phyloP scores from a whole-genome alignment of 2,888 invertebrate species.

The Oscheius myriophilus region DNA sequence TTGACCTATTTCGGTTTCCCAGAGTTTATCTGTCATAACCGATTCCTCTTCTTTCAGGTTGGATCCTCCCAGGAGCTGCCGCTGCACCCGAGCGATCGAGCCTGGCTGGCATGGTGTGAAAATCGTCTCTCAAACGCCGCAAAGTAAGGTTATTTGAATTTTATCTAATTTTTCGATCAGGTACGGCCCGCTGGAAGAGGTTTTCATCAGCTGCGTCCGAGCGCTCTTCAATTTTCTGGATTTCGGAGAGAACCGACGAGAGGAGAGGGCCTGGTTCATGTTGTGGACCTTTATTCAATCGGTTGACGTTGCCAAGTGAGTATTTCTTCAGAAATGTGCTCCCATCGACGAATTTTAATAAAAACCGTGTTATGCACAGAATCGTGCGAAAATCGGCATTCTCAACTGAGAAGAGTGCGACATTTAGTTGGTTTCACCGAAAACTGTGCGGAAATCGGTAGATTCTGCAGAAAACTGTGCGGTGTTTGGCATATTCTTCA shows the following conservation, averaged over 20 bases:
- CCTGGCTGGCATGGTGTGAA: conserved; percentile 15
- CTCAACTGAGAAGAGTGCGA: too few species aligned
- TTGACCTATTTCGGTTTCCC: too few species aligned
- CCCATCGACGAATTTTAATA: too few species aligned
- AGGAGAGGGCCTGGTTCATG: conserved; percentile 1
- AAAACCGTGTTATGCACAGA: too few species aligned
- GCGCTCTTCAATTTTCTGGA: conserved; percentile 14
- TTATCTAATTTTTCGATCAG: neutral
- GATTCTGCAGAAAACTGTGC: too few species aligned
- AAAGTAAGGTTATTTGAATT: neutral
- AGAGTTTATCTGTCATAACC: neutral
- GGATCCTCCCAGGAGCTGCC: neutral
- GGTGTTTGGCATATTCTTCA: too few species aligned
- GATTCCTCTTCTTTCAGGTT: neutral
- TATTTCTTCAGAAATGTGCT: too few species aligned
- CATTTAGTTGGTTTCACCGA: too few species aligned
- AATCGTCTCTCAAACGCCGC: neutral
- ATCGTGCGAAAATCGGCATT: too few species aligned
- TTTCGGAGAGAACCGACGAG: conserved; percentile 2
- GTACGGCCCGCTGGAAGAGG: conserved; percentile 3
- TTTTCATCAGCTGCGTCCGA: neutral
- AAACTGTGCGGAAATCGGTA: too few species aligned
- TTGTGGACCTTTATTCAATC: neutral
- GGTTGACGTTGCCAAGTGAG: neutral
- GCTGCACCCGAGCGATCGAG: conserved; percentile 5